A percentile compares a stretch with the other conserved stretches of the same genome.
phyloP scores from a whole-genome alignment of 2,113 vertebrate genomes.

The Alces alces region DNA sequence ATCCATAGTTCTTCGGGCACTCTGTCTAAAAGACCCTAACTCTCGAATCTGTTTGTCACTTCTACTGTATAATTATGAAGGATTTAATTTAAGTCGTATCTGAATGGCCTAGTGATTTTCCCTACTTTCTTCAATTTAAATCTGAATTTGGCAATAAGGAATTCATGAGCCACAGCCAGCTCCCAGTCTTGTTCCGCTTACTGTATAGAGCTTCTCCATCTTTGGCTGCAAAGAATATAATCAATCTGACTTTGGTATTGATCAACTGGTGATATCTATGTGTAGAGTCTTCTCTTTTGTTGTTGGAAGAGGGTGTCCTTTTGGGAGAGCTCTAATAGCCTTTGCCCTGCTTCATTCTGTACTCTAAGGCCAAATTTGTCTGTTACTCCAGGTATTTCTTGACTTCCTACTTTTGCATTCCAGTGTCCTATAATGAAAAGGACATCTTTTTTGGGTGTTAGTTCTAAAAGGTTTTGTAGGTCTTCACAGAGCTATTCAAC shows the following conservation, averaged over 20 bases:
- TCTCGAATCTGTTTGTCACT: neutral
- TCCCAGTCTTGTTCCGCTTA: fast-evolving
- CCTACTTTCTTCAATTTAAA: neutral
- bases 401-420: neutral
- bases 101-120: neutral
- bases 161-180: neutral
- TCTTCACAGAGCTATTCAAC: neutral
- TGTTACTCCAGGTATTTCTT: neutral
- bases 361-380: neutral
- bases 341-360: neutral
- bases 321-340: neutral
- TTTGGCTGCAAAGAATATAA: neutral
- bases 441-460: neutral
- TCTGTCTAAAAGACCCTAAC: neutral
- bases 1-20: neutral
- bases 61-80: neutral
- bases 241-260: neutral
- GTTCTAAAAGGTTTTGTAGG: neutral
- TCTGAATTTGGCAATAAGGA: neutral
- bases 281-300: neutral
- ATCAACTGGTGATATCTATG: neutral
- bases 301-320: neutral
- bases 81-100: neutral
- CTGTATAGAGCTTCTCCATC: neutral
- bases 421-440: neutral